Base-by-base conservation (phyloP, 1,140 invertebrate species). In the Coptotermes formosanus region DNA sequence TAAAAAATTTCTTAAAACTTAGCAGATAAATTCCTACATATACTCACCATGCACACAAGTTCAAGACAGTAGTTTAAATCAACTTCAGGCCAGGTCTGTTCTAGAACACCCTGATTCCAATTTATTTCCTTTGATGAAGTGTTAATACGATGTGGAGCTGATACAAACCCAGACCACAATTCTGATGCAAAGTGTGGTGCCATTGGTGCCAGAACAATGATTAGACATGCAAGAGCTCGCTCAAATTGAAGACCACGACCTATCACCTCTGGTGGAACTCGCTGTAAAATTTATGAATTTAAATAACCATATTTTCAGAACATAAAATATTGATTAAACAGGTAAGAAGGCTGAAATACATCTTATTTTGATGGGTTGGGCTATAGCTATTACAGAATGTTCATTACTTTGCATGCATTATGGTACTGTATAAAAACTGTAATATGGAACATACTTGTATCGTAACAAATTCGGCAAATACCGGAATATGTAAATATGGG, bases 181-280 rank as follows among this genome's bases (percentile, higher is more conserved):
- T 98, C 97, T 2, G 95, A 97, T 19, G 96, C 94, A 90, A 98
- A 98, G 90, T 97, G 96, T 16, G 98, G 98, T 11, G 95, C 95
- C 87, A 99, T 92, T 0, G 97, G 97, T 8, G 96, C 93, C 8
- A 98, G 89, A 94, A 98, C 95, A 86, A 98, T 96, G 83, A 99
- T 93, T 88, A 97, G 94, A 23, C 92, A 91, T 30, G 94, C 96
- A 84, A 99, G 91, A 21, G 96, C 94, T 88, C 94, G 90, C 91
- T 98, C 96, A 91, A 94, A 98, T 89, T 97, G 94, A n/a, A 91
- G 91, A 89, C 96, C 95, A 86, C 92, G 92, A 25, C 92, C 92
- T 82, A 95, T 91, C 64, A 95, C 91, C 45, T 84, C 38, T 44
- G 44, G 25, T n/a, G 64, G 64, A 30, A 75, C 64, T 75, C 14